phyloP scores from a whole-genome alignment of 2,888 invertebrate species.

The Dioctria rufipes region DNA sequence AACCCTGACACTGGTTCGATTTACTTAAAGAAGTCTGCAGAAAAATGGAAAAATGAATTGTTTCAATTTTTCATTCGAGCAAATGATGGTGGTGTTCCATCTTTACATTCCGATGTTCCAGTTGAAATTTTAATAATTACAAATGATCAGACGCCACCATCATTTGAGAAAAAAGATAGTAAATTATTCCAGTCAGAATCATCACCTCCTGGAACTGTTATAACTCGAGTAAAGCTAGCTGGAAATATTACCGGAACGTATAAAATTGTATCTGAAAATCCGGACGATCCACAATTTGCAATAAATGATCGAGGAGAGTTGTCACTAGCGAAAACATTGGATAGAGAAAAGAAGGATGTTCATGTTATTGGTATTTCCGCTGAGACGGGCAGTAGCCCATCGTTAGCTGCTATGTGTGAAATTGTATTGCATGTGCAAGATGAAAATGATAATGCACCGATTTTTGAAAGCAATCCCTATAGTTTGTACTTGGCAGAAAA shows the following conservation, averaged over 20 bases:
- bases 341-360: conserved; percentile 81
- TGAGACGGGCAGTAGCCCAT: conserved; percentile 81
- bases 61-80: conserved; percentile 94
- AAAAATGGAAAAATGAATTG: conserved; percentile 76
- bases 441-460: conserved; percentile 91
- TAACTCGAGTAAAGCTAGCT: conserved; percentile 79
- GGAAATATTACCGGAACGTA: conserved; percentile 77
- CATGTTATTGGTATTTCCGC: conserved; percentile 82
- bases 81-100: conserved; percentile 83
- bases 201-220: conserved; percentile 78
- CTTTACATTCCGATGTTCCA: conserved; percentile 86
- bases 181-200: conserved; percentile 88
- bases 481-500: conserved; percentile 86
- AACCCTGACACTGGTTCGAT: conserved; percentile 83
- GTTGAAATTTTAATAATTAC: conserved; percentile 85
- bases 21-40: conserved; percentile 77
- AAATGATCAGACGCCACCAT: conserved; percentile 79
- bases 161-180: conserved; percentile 81
- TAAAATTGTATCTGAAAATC: conserved; percentile 76
- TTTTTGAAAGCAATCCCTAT: conserved; percentile 89
- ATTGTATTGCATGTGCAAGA: conserved; percentile 87
- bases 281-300: conserved; percentile 78
- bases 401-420: conserved; percentile 79
- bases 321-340: conserved; percentile 81
- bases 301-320: conserved; percentile 83